These are phyloP conservation scores for Drosophila mimica DNA, from an alignment of 2,888 invertebrate species.

Conservation along the genomic window DNA sequence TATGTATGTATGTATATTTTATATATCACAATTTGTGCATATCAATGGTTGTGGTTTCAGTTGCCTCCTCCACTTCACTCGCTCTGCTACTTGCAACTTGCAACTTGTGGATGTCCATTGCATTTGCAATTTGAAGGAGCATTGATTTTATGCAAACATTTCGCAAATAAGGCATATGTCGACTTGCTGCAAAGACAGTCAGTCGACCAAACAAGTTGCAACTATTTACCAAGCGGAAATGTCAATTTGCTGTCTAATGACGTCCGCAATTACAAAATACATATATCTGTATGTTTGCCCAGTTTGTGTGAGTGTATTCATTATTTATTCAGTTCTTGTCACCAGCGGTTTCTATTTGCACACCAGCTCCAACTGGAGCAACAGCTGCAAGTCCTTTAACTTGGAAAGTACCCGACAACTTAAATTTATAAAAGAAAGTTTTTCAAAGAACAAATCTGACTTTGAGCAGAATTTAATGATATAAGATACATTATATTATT, in stretches of 20 bases:
- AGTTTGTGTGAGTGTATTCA: slow-evolving; percentile 9
- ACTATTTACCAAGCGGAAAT: slow-evolving; percentile 52
- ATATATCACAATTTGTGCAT: slow-evolving; percentile 4
- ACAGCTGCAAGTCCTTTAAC: slow-evolving; percentile 22
- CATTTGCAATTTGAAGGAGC: slow-evolving; percentile 39
- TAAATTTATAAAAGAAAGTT: background rate
- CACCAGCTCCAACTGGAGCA: slow-evolving; percentile 2
- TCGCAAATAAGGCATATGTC: slow-evolving; percentile 22
- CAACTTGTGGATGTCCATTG: slow-evolving; percentile 44
- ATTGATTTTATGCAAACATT: slow-evolving; percentile 61
- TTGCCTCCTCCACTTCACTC: slow-evolving; percentile 14
- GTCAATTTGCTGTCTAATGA: slow-evolving; percentile 61
- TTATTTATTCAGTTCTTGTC: slow-evolving; percentile 33
- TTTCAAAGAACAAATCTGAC: background rate
- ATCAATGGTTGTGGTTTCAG: background rate
- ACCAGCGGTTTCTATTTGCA: slow-evolving; percentile 17
- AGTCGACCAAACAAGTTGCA: slow-evolving; percentile 51
- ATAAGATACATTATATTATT: too few relatives aligned
- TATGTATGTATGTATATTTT: background rate
- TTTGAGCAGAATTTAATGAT: background rate
- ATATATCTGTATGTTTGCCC: background rate
- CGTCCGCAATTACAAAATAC: slow-evolving; percentile 11
- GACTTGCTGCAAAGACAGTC: slow-evolving; percentile 32
- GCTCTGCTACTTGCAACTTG: background rate
- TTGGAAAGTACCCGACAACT: background rate